Percentiles rank a stretch among this genome's conserved stretches.
Evolutionary conservation across 2,888 invertebrate genomes (phyloP).

Genomic region (Serripes groenlandicus): DNA sequence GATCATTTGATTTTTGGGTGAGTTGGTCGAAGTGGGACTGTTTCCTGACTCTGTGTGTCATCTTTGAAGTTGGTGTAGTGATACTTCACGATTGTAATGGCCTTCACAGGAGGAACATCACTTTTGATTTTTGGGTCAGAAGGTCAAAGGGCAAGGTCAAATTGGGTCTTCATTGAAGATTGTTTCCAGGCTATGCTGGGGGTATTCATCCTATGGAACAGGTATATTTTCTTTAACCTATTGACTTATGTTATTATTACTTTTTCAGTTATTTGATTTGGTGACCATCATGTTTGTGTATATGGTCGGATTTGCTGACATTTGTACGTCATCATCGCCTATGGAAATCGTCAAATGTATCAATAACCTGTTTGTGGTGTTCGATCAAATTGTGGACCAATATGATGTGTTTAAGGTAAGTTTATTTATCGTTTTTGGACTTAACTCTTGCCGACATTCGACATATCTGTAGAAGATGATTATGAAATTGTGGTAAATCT

Average conservation of each 20-base stretch:
- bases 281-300: conserved; percentile 94
- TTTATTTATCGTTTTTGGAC: neutral
- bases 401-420: conserved; percentile 95
- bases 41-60: too few relatives aligned
- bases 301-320: conserved; percentile 89
- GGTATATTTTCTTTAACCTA: neutral
- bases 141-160: too few relatives aligned
- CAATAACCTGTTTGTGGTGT: conserved; percentile 94
- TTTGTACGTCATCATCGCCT: conserved; percentile 88
- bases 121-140: too few relatives aligned
- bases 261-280: conserved; percentile 90
- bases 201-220: too few relatives aligned
- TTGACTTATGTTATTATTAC: neutral
- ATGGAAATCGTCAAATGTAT: conserved; percentile 94
- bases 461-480: neutral
- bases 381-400: conserved; percentile 93
- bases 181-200: too few relatives aligned
- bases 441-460: neutral
- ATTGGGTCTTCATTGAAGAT: too few relatives aligned
- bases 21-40: too few relatives aligned
- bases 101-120: too few relatives aligned
- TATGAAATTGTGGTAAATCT: neutral
- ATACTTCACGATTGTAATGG: too few relatives aligned
- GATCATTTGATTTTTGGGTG: too few relatives aligned
- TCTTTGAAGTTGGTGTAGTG: too few relatives aligned